Conservation (phyloP, 2,888 invertebrate genomes). For the Aethes cnicana region DNA sequence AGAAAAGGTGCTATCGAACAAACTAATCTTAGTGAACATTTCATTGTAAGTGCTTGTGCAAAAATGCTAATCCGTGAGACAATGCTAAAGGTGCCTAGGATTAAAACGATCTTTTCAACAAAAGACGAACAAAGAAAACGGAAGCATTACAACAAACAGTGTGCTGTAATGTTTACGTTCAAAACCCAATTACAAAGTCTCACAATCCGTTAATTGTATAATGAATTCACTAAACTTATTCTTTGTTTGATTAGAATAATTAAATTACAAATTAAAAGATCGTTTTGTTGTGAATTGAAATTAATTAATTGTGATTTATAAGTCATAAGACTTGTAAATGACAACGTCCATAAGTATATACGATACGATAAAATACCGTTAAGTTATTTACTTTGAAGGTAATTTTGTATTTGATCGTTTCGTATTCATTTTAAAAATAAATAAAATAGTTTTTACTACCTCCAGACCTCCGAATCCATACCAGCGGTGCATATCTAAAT, state of each 20-base stretch:
- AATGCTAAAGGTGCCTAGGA: constrained; percentile 47
- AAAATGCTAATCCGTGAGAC: constrained; percentile 49
- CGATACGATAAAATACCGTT: constrained; percentile 10
- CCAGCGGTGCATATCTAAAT: constrained; percentile 81
- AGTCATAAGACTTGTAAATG: background rate
- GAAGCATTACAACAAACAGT: constrained; percentile 29
- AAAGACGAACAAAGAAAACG: constrained; percentile 29
- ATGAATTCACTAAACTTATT: constrained; percentile 32
- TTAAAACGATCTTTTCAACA: constrained; percentile 43
- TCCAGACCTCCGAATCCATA: constrained; percentile 72
- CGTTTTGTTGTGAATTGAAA: constrained; percentile 35
- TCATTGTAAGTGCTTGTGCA: constrained; percentile 60
- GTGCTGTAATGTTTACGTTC: constrained; percentile 29
- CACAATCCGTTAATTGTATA: constrained; percentile 45
- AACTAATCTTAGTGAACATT: constrained; percentile 34
- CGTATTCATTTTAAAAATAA: constrained; percentile 36
- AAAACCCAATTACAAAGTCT: constrained; percentile 41
- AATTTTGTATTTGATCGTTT: constrained; percentile 1
- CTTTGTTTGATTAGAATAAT: constrained; percentile 42
- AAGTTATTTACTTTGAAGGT: background rate
- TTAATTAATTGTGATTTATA: constrained; percentile 4
- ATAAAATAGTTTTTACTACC: constrained; percentile 50
- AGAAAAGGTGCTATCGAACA: constrained; percentile 51
- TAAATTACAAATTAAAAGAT: constrained; percentile 46
- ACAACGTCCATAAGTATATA: too few relatives aligned